Percentiles rank a stretch among this genome's conserved stretches.
Conservation (phyloP, 2,888 invertebrate species). For the Lomographa bimaculata region DNA sequence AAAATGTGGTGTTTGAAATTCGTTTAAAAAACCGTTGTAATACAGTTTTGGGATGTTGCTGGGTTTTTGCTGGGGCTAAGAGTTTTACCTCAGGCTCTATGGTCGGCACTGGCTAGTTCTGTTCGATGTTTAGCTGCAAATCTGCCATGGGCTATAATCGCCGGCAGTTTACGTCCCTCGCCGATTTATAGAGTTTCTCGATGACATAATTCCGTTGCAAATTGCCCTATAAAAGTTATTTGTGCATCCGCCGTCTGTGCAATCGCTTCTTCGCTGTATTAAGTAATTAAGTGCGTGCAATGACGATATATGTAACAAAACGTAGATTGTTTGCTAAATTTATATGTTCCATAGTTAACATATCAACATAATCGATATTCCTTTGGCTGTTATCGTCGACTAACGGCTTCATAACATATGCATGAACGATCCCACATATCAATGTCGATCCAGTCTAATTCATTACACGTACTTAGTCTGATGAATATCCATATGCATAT, state of each 20-base stretch:
- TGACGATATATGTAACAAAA: constrained; percentile 9
- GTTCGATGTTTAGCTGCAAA: constrained; percentile 62
- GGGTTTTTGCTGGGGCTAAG: not conserved
- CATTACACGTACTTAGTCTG: constrained; percentile 40
- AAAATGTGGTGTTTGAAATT: too few relatives aligned
- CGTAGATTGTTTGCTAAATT: not conserved
- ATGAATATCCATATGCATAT: constrained; percentile 41
- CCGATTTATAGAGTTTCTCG: constrained; percentile 69
- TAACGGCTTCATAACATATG: constrained; percentile 13
- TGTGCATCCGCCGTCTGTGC: constrained; percentile 57
- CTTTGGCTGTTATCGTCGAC: constrained; percentile 8
- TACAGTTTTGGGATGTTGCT: too few relatives aligned
- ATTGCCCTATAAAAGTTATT: constrained; percentile 76
- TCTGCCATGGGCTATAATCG: constrained; percentile 43
- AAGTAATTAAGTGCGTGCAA: constrained; percentile 24
- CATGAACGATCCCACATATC: constrained; percentile 20
- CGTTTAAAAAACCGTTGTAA: too few relatives aligned
- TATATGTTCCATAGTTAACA: constrained; percentile 1
- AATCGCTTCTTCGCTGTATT: constrained; percentile 30
- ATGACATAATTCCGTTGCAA: constrained; percentile 72
- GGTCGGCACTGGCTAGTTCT: constrained; percentile 33
- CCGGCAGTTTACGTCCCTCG: constrained; percentile 61
- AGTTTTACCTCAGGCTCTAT: constrained; percentile 15
- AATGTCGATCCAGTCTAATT: constrained; percentile 20
- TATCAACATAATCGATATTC: constrained; percentile 6